These are phyloP conservation scores for Columba janthina DNA, from an alignment of 2,113 vertebrate genomes.

Conservation along the genomic window DNA sequence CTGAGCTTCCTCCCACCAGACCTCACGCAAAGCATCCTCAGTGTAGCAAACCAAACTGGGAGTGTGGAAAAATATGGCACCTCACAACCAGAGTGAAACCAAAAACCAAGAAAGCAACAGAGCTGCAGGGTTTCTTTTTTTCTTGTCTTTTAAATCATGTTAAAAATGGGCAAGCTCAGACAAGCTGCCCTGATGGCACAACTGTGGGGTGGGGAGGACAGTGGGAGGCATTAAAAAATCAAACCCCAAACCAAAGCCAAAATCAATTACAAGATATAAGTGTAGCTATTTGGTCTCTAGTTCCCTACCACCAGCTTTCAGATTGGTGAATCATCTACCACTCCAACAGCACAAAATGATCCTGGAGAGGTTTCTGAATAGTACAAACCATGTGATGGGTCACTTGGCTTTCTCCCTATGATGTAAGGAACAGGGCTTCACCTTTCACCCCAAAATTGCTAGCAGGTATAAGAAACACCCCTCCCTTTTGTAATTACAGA, in stretches of 20 bases:
- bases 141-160: not conserved
- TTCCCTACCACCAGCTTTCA: conserved; percentile 17
- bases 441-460: not conserved
- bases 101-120: not conserved
- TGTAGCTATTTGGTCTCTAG: conserved; percentile 31
- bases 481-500: not conserved
- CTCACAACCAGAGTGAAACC: not conserved
- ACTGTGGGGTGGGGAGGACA: not conserved
- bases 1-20: not conserved
- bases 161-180: conserved; percentile 4
- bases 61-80: not conserved
- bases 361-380: conserved; percentile 21
- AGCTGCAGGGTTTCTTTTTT: not conserved
- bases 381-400: not conserved
- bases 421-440: not conserved
- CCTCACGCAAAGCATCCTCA: not conserved
- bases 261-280: conserved; percentile 35
- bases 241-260: conserved; percentile 35
- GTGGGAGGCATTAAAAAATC: not conserved
- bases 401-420: not conserved
- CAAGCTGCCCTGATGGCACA: not conserved
- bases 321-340: conserved; percentile 14
- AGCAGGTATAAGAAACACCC: not conserved
- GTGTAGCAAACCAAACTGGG: not conserved
- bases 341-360: conserved; percentile 11